Percentiles rank a stretch among this genome's conserved stretches.
These are phyloP conservation scores for Sphaerophoria taeniata DNA, from an alignment of 2,888 invertebrate species.

Conservation along the genomic window DNA sequence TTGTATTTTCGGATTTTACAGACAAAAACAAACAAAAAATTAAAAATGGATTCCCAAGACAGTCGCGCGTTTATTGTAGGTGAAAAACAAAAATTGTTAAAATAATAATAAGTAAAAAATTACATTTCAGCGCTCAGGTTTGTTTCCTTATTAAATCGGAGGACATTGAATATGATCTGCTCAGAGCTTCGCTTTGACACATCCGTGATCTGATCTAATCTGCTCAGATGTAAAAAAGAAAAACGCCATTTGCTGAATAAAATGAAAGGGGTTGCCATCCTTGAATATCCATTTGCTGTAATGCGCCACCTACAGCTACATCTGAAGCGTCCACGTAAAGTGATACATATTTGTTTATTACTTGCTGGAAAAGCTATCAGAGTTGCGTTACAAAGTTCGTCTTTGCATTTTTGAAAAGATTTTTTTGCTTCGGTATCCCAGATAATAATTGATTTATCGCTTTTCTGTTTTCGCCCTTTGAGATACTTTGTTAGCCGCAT, in stretches of 20 bases:
- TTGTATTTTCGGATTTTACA: too few species aligned
- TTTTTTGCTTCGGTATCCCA: neutral
- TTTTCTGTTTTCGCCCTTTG: neutral
- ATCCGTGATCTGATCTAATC: too few species aligned
- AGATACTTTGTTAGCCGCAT: neutral
- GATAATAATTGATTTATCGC: conserved; percentile 1
- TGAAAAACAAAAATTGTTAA: too few species aligned
- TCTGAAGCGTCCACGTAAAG: conserved; percentile 63
- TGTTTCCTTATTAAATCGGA: too few species aligned
- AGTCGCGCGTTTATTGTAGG: too few species aligned
- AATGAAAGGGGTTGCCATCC: conserved; percentile 64
- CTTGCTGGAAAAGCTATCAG: conserved; percentile 37
- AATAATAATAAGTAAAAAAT: too few species aligned
- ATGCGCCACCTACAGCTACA: conserved; percentile 46
- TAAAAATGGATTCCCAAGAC: too few species aligned
- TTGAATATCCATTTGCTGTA: conserved; percentile 50
- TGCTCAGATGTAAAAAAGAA: too few species aligned
- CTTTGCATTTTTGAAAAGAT: neutral
- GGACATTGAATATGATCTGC: too few species aligned
- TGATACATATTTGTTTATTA: conserved; percentile 14
- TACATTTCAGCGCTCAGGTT: too few species aligned
- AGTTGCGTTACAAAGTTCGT: conserved; percentile 6
- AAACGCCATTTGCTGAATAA: conserved; percentile 79
- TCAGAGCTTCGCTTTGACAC: too few species aligned
- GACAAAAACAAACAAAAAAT: too few species aligned